Base-by-base conservation (phyloP, 1,140 invertebrate species). In the Plectrocnemia conspersa region DNA sequence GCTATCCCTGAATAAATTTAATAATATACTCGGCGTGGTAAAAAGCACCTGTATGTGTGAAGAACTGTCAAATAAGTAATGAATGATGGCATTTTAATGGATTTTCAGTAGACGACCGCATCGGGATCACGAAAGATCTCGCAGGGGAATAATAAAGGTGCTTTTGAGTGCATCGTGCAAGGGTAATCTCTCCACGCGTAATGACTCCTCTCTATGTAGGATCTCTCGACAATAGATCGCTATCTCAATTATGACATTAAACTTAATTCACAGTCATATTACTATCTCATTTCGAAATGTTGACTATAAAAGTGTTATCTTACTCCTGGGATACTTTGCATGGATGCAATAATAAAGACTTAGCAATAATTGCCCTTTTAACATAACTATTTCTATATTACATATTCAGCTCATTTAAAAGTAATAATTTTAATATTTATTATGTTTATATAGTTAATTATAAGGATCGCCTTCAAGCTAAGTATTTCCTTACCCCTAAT, bases 51-150 rank as follows among this genome's bases (percentile, higher is more conserved):
- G 44, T 32, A 24, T 19, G 13, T 40, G 36, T 5, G 44, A 47
- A 10, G 44, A 35, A 36, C 38, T 47, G 53, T 55, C 53, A 55
- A 55, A 55, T 55, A 55, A 47, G 29, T 55, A 55, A 55, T 55
- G 53, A 55, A 18, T 55, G 53, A 55, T 55, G 53, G 44, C 44
- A 40, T 46, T 55, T 55, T 47, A 55, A 55, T 55, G 53, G 42
- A 25, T 55, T 40, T 46, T 19, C 32, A 44, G 52, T 32, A 33
- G 23, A 45, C 25, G 18, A 15, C n/a, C n/a, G n/a, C n/a, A n/a
- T n/a, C n/a, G n/a, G n/a, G n/a, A n/a, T n/a, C n/a, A n/a, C n/a
- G 16, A 40, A 3, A 4, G 9, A 27, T 18, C 24, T n/a, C 29
- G 21, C 19, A 13, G 36, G 48, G 33, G 48, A 36, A 33, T 21